Base-by-base conservation (phyloP, 1,140 invertebrate genomes). In the Drosophila burlai region DNA sequence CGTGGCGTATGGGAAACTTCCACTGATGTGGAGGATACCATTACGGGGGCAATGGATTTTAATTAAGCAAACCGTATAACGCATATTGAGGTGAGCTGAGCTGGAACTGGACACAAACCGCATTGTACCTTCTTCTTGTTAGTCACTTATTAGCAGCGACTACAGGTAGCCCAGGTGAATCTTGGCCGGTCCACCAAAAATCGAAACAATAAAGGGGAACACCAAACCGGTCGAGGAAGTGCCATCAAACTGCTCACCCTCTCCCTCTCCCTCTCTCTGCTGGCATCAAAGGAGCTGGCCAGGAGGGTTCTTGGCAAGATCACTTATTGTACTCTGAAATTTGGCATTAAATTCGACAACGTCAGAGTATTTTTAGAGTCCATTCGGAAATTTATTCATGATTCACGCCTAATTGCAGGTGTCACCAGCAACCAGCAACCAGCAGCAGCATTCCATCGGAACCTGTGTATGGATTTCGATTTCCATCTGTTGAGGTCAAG, bases 351-450 rank as follows among this genome's bases (percentile, higher is more conserved):
- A 43, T 31, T 72, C 29, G 34, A 24, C 42, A 57, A 29, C 10
- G 49, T 26, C 9, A 24, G 63, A 36, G 54, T 75, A 75, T 75
- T 75, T 75, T 75, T 75, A 75, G 72, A 64, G 59, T 16, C 68
- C 72, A 73, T 74, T 75, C 43, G 54, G 13, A 57, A 75, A 81
- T 81, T 65, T 81, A 76, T 81, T 76, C 72, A 81, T 81, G 79
- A 81, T 81, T 76, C 72, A 80, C 40, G 40, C 59, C 45, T 81
- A 81, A 81, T 72, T 76, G 72, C 79, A 81, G 79, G 72, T 81
- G 79, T 76, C 67, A 13, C 29, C 26, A 8, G 18, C 52, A 55
- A n/a, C n/a, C n/a, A n/a, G n/a, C n/a, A n/a, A 13, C 29, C 26
- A 8, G 18, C 52, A 55, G 52, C 16, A 38, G 54, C 54, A 55